Percentiles rank a stretch among this genome's conserved stretches.
Evolutionary conservation across 2,888 invertebrate genomes (phyloP).

Genomic region (Noctua pronuba): DNA sequence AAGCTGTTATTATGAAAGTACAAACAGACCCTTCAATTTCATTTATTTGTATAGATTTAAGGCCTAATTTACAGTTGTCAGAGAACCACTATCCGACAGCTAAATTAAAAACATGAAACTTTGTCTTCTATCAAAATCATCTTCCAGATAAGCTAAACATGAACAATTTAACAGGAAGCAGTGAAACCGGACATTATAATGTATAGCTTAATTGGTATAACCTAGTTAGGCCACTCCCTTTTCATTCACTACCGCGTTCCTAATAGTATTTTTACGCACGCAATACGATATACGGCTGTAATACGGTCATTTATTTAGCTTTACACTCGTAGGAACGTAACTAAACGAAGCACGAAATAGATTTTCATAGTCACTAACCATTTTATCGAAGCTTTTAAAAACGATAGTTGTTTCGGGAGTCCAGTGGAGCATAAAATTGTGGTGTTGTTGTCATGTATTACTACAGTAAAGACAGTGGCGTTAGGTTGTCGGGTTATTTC

Average conservation of each 20-base stretch:
- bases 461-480: too few relatives aligned
- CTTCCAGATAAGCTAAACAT: background rate
- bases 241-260: conserved; percentile 8
- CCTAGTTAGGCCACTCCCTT: conserved; percentile 7
- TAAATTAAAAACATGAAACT: background rate
- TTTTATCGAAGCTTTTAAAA: background rate
- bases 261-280: conserved; percentile 21
- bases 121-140: background rate
- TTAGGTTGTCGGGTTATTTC: too few relatives aligned
- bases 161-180: background rate
- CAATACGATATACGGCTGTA: conserved; percentile 1
- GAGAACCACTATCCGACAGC: background rate
- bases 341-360: background rate
- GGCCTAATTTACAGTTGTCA: background rate
- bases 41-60: too few relatives aligned
- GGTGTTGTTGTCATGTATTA: too few relatives aligned
- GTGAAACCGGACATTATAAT: background rate
- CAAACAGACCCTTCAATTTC: too few relatives aligned
- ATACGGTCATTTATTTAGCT: conserved; percentile 12
- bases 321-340: background rate
- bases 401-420: too few relatives aligned
- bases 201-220: conserved; percentile 10
- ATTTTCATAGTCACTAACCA: background rate
- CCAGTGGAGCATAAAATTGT: too few relatives aligned
- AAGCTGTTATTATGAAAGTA: too few relatives aligned